Evolutionary conservation across 2,797 vertebrate genomes (phyloP).

Genomic region (Sebastes dallii): DNA sequence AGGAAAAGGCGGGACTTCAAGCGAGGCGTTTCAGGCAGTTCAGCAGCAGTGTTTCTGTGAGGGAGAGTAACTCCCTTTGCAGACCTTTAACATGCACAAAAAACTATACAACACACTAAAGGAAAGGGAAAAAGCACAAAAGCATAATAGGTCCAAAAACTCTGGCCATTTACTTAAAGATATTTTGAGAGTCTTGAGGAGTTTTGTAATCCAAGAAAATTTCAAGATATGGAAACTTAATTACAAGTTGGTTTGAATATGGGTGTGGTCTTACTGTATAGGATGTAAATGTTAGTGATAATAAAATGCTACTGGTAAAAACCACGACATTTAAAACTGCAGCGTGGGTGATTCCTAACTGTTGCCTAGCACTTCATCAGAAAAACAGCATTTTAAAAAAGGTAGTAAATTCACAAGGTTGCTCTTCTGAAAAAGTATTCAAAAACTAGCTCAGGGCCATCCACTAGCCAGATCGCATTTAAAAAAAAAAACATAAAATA

Average conservation of each 20-base stretch:
- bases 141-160: neutral
- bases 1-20: too few species aligned
- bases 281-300: neutral
- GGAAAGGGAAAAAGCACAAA: too few species aligned
- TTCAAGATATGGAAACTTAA: neutral
- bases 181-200: neutral
- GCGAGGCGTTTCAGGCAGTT: too few species aligned
- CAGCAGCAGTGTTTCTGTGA: too few species aligned
- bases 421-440: neutral
- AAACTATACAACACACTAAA: too few species aligned
- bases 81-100: too few species aligned
- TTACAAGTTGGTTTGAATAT: neutral
- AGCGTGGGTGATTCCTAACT: neutral
- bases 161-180: neutral
- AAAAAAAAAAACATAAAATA: slow-evolving; percentile 3
- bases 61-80: too few species aligned
- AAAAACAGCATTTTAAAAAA: neutral
- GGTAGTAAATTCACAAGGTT: too few species aligned
- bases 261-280: neutral
- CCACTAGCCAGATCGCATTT: slow-evolving; percentile 1
- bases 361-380: neutral
- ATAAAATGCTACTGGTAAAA: neutral
- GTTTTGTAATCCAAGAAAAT: neutral
- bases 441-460: neutral
- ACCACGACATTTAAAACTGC: neutral